phyloP scores from a whole-genome alignment of 2,113 vertebrate genomes.

The Eclectus roratus region DNA sequence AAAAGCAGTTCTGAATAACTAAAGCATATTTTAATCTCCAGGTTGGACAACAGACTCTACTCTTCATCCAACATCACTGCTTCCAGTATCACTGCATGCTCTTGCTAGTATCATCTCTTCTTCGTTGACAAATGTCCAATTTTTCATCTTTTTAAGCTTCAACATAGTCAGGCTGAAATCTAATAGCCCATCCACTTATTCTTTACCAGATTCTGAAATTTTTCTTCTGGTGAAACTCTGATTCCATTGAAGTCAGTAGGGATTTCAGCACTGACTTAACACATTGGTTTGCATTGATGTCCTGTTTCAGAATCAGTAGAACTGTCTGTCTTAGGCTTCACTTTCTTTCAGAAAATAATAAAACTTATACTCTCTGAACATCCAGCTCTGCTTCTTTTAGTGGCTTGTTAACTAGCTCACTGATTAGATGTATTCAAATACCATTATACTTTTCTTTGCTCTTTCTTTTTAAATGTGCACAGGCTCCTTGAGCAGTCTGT shows the following conservation, averaged over 20 bases:
- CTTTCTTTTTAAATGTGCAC: background rate
- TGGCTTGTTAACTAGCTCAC: background rate
- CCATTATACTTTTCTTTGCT: background rate
- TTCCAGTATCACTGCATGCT: background rate
- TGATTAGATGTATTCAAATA: background rate
- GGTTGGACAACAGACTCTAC: background rate
- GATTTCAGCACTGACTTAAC: background rate
- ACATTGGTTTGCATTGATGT: rapidly evolving
- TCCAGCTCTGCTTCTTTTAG: background rate
- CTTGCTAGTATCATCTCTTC: background rate
- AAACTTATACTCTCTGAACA: background rate
- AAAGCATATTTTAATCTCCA: background rate
- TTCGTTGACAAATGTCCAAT: background rate
- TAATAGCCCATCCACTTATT: background rate
- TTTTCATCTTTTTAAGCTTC: background rate
- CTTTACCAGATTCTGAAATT: background rate
- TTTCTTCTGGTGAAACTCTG: background rate
- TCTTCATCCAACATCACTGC: background rate
- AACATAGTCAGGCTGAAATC: background rate
- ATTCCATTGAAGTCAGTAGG: background rate
- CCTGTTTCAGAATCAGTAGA: background rate
- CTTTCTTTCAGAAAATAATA: background rate
- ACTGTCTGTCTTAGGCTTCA: background rate
- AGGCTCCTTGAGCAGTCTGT: background rate
- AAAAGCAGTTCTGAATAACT: background rate